Conservation (phyloP, 2,113 vertebrate genomes). For the Hippocampus mohnikei region DNA sequence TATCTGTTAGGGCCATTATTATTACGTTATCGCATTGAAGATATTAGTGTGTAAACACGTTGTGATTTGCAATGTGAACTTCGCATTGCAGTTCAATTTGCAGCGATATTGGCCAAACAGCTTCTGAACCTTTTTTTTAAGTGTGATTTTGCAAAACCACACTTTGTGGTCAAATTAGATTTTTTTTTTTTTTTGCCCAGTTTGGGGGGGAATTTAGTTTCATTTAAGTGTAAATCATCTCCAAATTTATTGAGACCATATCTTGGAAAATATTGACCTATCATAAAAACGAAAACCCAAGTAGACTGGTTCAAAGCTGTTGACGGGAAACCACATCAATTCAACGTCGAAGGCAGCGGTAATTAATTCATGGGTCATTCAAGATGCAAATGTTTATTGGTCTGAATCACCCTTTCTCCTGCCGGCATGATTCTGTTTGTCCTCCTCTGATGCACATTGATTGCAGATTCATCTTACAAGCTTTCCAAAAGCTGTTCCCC, state of each 20-base stretch:
- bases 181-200: not conserved
- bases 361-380: constrained; percentile 29
- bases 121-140: not conserved
- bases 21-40: not conserved
- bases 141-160: not conserved
- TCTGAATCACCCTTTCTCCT: constrained; percentile 23
- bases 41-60: not conserved
- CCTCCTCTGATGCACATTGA: constrained; percentile 52
- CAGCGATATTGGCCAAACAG: not conserved
- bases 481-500: constrained; percentile 56
- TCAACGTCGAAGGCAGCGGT: not conserved
- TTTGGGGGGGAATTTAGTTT: not conserved
- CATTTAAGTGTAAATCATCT: not conserved
- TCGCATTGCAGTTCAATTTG: not conserved
- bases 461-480: constrained; percentile 57
- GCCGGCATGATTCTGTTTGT: constrained; percentile 35
- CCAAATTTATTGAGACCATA: not conserved
- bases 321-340: not conserved
- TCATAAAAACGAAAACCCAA: not conserved
- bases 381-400: constrained; percentile 1
- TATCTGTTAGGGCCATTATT: not conserved
- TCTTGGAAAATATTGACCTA: not conserved
- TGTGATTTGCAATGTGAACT: not conserved
- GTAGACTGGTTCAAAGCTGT: not conserved
- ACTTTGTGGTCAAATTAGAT: not conserved